Conservation (phyloP, 2,888 invertebrate genomes). For the Trichogramma dendrolimi region DNA sequence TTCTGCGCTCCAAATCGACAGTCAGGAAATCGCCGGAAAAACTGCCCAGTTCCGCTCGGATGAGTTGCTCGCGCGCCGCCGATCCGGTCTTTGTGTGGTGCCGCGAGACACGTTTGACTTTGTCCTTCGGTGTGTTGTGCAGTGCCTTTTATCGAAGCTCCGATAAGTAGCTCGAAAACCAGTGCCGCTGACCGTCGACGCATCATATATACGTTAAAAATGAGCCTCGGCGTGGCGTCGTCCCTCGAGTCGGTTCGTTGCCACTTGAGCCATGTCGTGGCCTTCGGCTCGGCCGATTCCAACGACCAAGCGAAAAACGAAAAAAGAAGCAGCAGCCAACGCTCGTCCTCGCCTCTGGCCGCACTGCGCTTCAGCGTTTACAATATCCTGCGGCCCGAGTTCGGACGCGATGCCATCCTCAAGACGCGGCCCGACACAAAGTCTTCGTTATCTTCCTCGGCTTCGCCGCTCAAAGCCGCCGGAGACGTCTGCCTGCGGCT, state of each 20-base stretch:
- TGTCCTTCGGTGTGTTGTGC: neutral
- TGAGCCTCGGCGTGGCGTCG: constrained; percentile 35
- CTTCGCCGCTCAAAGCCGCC: neutral
- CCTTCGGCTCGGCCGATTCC: constrained; percentile 6
- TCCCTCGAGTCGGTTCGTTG: constrained; percentile 28
- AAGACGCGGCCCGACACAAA: constrained; percentile 48
- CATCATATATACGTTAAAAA: constrained; percentile 30
- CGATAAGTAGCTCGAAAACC: constrained; percentile 32
- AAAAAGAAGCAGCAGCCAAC: constrained; percentile 20
- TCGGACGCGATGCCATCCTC: constrained; percentile 69
- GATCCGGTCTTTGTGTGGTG: neutral
- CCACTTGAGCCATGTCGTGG: neutral
- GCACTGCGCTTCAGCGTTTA: constrained; percentile 77
- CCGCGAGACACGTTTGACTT: no score
- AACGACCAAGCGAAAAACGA: neutral
- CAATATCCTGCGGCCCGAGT: constrained; percentile 81
- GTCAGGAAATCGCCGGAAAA: constrained; percentile 44
- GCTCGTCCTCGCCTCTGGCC: constrained; percentile 12
- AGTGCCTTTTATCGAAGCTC: neutral
- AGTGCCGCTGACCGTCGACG: constrained; percentile 42
- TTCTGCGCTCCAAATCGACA: no score
- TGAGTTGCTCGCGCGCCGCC: constrained; percentile 4
- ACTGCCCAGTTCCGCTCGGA: constrained; percentile 18
- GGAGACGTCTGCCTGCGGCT: constrained; percentile 34
- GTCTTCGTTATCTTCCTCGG: constrained; percentile 30